These are phyloP conservation scores for Galeruca laticollis DNA, from an alignment of 2,888 invertebrate genomes.

Conservation along the genomic window DNA sequence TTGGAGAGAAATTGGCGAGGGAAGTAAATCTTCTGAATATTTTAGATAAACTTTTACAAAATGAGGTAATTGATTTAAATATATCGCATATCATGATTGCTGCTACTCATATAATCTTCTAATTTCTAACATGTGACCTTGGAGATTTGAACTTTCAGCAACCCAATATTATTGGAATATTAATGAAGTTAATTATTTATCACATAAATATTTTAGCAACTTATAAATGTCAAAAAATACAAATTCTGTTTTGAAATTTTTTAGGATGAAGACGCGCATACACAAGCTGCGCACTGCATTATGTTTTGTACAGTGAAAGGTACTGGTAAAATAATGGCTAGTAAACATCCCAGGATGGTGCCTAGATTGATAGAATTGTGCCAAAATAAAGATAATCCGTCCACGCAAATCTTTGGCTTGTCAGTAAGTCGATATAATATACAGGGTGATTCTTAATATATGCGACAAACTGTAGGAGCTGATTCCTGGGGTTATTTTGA, in stretches of 20 bases:
- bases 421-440: constrained; percentile 25
- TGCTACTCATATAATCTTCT: too few species aligned
- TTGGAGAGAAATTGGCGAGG: constrained; percentile 62
- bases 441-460: too few species aligned
- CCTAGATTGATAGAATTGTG: constrained; percentile 52
- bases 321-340: constrained; percentile 56
- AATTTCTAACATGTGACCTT: too few species aligned
- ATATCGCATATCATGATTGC: background rate
- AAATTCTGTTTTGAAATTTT: constrained; percentile 23
- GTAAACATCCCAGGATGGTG: constrained; percentile 52
- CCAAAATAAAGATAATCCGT: constrained; percentile 31
- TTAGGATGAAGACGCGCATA: constrained; percentile 56
- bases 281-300: constrained; percentile 57
- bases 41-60: constrained; percentile 58
- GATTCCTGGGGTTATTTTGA: too few species aligned
- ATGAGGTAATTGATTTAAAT: constrained; percentile 54
- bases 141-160: too few species aligned
- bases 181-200: too few species aligned
- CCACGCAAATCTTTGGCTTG: constrained; percentile 37
- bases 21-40: constrained; percentile 58
- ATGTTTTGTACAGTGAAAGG: constrained; percentile 61
- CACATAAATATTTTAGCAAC: too few species aligned
- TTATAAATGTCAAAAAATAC: too few species aligned
- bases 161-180: too few species aligned
- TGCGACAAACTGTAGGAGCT: too few species aligned